phyloP scores from a whole-genome alignment of 1,140 invertebrate species.

The Drosophila mojavensis region DNA sequence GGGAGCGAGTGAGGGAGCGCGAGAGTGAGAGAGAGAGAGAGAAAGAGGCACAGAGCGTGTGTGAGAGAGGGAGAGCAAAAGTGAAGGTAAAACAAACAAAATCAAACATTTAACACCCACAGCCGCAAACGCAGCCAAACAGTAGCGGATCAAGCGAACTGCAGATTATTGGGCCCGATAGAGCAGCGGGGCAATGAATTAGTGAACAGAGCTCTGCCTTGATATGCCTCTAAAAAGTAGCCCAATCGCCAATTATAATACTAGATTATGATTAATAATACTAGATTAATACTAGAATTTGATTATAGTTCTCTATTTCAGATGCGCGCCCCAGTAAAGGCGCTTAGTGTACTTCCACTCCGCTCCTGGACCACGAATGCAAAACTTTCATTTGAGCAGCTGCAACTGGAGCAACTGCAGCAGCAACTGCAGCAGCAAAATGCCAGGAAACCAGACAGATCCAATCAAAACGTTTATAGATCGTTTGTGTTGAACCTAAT shows the following conservation, averaged over 20 bases:
- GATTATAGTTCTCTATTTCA: too few species aligned
- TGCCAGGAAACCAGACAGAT: conserved; percentile 18
- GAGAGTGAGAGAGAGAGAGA: background rate
- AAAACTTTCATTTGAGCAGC: conserved; percentile 29
- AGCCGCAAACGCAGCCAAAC: background rate
- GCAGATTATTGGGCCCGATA: background rate
- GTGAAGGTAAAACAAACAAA: conserved; percentile 43
- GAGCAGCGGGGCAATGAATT: too few species aligned
- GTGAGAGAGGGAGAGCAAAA: conserved; percentile 14
- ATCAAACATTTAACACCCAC: conserved; percentile 40
- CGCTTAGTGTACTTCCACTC: background rate
- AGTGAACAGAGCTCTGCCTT: too few species aligned
- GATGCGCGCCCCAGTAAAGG: background rate
- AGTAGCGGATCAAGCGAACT: background rate
- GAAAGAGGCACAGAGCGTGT: background rate
- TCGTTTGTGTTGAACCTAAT: background rate
- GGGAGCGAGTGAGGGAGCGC: background rate
- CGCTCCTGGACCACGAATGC: conserved; percentile 9
- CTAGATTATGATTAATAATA: too few species aligned
- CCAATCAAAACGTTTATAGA: conserved; percentile 15
- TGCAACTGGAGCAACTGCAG: conserved; percentile 37
- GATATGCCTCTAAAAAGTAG: too few species aligned
- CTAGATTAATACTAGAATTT: too few species aligned
- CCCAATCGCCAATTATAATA: too few species aligned
- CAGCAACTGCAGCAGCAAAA: conserved; percentile 33